Conservation (phyloP, 1,140 invertebrate species). For the Drosophila mayri region DNA sequence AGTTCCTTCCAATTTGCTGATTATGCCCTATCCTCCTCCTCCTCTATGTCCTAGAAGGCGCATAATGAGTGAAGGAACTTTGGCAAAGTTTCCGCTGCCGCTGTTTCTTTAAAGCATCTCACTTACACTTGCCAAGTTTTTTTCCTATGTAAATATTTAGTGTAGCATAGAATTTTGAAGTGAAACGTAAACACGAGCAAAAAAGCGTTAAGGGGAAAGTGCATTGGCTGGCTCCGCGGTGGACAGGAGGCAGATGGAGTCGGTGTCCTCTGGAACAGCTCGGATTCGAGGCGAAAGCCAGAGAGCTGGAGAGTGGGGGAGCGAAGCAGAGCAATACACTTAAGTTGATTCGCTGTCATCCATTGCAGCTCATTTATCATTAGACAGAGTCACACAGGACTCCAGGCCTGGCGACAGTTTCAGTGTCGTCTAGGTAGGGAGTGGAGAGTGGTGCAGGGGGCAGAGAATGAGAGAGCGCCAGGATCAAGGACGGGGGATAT, state of each 20-base stretch:
- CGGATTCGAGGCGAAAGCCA: background rate
- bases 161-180: conserved; percentile 77
- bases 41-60: background rate
- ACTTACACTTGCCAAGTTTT: conserved; percentile 63
- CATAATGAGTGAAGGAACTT: conserved; percentile 57
- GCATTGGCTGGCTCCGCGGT: conserved; percentile 59
- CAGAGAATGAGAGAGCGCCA: background rate
- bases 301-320: conserved; percentile 27
- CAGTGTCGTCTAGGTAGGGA: conserved; percentile 70
- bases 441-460: background rate
- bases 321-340: conserved; percentile 84
- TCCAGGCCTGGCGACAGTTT: conserved; percentile 70
- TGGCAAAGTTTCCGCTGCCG: conserved; percentile 33
- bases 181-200: conserved; percentile 78
- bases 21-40: conserved; percentile 13
- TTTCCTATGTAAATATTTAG: conserved; percentile 79
- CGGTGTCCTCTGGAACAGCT: conserved; percentile 1
- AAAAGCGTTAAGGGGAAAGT: conserved; percentile 68
- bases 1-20: conserved; percentile 42
- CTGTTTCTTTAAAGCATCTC: conserved; percentile 65
- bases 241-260: conserved; percentile 8
- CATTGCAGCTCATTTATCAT: conserved; percentile 85
- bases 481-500: conserved; percentile 48
- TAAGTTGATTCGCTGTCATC: conserved; percentile 85
- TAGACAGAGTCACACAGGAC: conserved; percentile 76